Evolutionary conservation across 2,113 vertebrate species (phyloP), one percentile per base, ranked within the genome.

Genomic region (Globicephala melas): DNA sequence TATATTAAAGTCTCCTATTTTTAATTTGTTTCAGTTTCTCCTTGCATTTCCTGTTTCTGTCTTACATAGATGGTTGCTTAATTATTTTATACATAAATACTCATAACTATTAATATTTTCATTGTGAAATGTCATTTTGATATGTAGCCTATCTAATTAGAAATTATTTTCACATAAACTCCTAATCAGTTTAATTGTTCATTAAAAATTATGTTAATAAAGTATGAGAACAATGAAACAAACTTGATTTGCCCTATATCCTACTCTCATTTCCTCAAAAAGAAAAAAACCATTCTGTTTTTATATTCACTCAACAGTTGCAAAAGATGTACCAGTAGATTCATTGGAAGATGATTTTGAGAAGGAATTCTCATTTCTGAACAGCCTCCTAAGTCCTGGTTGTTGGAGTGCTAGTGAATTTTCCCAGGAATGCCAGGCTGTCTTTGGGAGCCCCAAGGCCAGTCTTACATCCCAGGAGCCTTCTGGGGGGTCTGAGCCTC

Each of bases 341-440:
- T 95, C 92, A 8, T 47, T 98, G 50, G 99, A 99, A 36, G 98
- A 98, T 44, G 98, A 98, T 28, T 98, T 98, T 68, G 99, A 99
- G 85, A 98, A 96, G 31, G 99, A 99, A 97, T 98, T 99, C 97
- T 98, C 98, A 6, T 99, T 99, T 97, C 98, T 99, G 83, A 98
- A 98, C 96, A 99, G 98, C 89, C 98, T 99, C n/a, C 85, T 98
- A 53, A 99, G 98, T 94, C 98, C 98, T 0, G 97, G 98, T 47
- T 98, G 97, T 74, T 97, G 98, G 9, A 97, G 98, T 50, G 84
- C 60, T 1, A 95, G 97, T 47, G 98, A 99, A 74, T 98, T 98
- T 93, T 98, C 96, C 88, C 97, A 97, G 33, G 98, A 98, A 96
- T 98, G 98, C 97, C 98, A 99, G 97, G 98, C 99, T 0, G 98